Evolutionary conservation across 1,140 invertebrate genomes (phyloP).

Genomic region (Scaptomyza pallida): DNA sequence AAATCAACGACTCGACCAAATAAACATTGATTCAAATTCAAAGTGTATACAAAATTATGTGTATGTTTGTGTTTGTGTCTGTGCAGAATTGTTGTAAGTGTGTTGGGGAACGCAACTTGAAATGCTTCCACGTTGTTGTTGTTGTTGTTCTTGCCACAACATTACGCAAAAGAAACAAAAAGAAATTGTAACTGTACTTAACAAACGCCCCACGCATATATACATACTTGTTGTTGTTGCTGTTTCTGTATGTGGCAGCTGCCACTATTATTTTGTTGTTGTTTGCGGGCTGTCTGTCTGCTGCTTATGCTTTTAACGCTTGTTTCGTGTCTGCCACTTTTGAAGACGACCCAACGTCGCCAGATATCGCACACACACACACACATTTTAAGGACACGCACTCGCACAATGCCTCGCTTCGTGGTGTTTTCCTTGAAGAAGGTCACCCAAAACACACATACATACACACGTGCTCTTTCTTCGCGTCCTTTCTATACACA

Average conservation of each 20-base stretch:
- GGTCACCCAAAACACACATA: slow-evolving; percentile 51
- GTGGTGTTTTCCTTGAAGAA: slow-evolving; percentile 70
- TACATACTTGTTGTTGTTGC: slow-evolving; percentile 28
- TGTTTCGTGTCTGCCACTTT: slow-evolving; percentile 36
- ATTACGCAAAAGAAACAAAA: slow-evolving; percentile 43
- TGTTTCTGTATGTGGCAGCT: slow-evolving; percentile 6
- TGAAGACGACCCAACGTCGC: slow-evolving; percentile 39
- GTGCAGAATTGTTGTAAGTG: slow-evolving; percentile 1
- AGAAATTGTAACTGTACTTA: slow-evolving; percentile 48
- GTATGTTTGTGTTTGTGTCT: slow-evolving; percentile 9
- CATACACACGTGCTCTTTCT: neutral
- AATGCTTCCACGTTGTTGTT: slow-evolving; percentile 11
- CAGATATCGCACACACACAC: slow-evolving; percentile 11
- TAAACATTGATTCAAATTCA: neutral
- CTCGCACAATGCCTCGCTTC: slow-evolving; percentile 28
- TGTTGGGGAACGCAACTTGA: neutral
- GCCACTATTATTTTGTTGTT: slow-evolving; percentile 9
- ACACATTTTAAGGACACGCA: slow-evolving; percentile 17
- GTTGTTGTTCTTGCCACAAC: slow-evolving; percentile 8
- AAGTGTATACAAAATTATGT: neutral
- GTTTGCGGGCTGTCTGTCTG: slow-evolving; percentile 28
- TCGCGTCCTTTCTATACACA: slow-evolving; percentile 12
- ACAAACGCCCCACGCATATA: neutral
- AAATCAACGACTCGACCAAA: neutral
- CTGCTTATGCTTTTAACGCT: slow-evolving; percentile 31